These are phyloP conservation scores for Anomalospiza imberbis DNA, from an alignment of 2,797 vertebrate genomes.

Conservation along the genomic window DNA sequence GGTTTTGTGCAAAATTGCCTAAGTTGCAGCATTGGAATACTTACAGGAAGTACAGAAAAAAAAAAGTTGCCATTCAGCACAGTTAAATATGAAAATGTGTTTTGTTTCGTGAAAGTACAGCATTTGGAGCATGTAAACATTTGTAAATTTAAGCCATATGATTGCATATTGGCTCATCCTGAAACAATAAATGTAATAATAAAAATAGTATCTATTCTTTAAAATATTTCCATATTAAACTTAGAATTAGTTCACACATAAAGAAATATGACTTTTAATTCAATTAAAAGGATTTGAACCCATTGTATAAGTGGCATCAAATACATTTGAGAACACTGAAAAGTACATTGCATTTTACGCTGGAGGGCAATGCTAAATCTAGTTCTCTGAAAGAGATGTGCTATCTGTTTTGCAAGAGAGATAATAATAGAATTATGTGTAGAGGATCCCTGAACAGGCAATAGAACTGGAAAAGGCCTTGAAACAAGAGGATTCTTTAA, in stretches of 20 bases:
- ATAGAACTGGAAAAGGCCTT: background rate
- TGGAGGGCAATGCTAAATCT: background rate
- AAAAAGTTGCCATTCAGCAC: background rate
- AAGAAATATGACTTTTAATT: background rate
- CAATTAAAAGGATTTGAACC: background rate
- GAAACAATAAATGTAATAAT: slow-evolving; percentile 35
- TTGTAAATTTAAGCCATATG: slow-evolving; percentile 37
- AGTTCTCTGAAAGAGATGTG: background rate
- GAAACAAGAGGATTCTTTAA: background rate
- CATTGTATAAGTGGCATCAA: background rate
- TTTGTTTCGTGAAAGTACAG: background rate
- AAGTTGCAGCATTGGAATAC: background rate
- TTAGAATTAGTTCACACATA: background rate
- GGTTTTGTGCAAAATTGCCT: background rate
- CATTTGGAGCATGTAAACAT: background rate
- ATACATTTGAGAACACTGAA: background rate
- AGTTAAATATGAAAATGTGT: background rate
- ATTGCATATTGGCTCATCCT: slow-evolving; percentile 2
- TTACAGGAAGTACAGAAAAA: background rate
- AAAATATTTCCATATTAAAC: slow-evolving; percentile 13
- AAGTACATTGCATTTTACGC: background rate
- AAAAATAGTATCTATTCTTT: background rate
- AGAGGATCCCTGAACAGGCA: background rate
- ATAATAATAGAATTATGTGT: background rate
- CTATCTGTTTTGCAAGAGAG: background rate